Evolutionary conservation across 1,140 invertebrate species (phyloP).

Genomic region (Steinernema feltiae): DNA sequence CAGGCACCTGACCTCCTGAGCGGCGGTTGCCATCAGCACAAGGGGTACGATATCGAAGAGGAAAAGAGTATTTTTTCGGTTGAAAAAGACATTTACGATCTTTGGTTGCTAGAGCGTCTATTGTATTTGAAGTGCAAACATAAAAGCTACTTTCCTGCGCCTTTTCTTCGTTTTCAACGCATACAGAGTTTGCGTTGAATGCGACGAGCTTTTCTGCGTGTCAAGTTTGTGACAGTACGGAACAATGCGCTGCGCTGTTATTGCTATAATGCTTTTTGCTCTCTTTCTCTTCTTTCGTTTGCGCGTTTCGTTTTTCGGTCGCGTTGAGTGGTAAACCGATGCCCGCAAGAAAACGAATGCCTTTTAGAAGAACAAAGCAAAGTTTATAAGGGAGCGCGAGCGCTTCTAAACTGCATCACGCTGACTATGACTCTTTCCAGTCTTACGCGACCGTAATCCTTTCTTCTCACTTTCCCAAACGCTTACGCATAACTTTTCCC

Average conservation of each 20-base stretch:
- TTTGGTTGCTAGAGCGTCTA: neutral
- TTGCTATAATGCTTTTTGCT: neutral
- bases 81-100: neutral
- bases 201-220: neutral
- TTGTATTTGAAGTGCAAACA: slow-evolving; percentile 1
- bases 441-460: neutral
- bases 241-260: neutral
- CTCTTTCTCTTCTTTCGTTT: neutral
- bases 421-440: neutral
- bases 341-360: neutral
- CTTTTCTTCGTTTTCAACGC: neutral
- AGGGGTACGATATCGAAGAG: neutral
- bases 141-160: neutral
- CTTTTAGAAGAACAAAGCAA: neutral
- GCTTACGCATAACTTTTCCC: no score
- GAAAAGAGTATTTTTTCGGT: neutral
- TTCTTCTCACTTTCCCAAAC: no score
- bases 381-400: neutral
- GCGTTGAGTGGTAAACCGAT: neutral
- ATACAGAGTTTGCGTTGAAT: neutral
- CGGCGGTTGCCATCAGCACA: neutral
- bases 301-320: neutral
- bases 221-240: neutral
- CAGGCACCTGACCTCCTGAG: no score
- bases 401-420: no score